Conservation (phyloP, 2,888 invertebrate species). For the Malthinus flaveolus region DNA sequence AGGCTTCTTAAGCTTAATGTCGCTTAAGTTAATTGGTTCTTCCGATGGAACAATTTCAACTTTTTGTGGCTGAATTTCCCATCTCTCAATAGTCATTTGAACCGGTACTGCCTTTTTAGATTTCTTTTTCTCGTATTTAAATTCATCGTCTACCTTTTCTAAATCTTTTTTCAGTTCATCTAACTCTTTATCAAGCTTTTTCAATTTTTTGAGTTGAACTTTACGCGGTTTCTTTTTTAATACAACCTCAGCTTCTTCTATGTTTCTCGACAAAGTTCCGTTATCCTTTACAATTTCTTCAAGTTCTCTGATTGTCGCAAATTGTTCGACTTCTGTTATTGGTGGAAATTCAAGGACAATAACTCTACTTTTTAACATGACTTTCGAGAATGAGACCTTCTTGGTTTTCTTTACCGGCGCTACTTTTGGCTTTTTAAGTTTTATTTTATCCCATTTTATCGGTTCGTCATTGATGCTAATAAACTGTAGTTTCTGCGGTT, state of each 20-base stretch:
- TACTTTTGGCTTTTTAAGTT: conserved; percentile 63
- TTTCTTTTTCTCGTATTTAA: conserved; percentile 52
- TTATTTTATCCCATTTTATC: conserved; percentile 63
- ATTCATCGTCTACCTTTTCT: conserved; percentile 34
- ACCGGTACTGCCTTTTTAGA: conserved; percentile 46
- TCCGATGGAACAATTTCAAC: conserved; percentile 63
- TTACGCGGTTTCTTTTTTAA: conserved; percentile 52
- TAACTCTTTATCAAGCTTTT: conserved; percentile 56
- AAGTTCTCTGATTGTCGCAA: conserved; percentile 48
- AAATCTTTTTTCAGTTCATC: conserved; percentile 53
- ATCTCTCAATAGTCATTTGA: conserved; percentile 64
- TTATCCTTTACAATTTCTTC: conserved; percentile 53
- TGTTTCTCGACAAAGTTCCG: conserved; percentile 64
- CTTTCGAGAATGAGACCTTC: conserved; percentile 53
- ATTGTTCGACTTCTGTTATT: conserved; percentile 54
- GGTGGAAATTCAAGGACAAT: conserved; percentile 66
- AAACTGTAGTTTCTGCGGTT: conserved; percentile 61
- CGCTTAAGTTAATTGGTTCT: conserved; percentile 61
- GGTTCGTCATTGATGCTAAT: conserved; percentile 58
- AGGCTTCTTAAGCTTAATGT: conserved; percentile 69
- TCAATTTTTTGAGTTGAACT: conserved; percentile 42
- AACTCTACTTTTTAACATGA: conserved; percentile 56
- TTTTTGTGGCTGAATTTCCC: conserved; percentile 63
- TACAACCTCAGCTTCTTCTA: conserved; percentile 67
- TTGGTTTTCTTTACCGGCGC: conserved; percentile 47